A percentile compares a stretch with the other conserved stretches of the same genome.
These are phyloP conservation scores for Misgurnus anguillicaudatus DNA, from an alignment of 2,113 vertebrate genomes.

Conservation along the genomic window DNA sequence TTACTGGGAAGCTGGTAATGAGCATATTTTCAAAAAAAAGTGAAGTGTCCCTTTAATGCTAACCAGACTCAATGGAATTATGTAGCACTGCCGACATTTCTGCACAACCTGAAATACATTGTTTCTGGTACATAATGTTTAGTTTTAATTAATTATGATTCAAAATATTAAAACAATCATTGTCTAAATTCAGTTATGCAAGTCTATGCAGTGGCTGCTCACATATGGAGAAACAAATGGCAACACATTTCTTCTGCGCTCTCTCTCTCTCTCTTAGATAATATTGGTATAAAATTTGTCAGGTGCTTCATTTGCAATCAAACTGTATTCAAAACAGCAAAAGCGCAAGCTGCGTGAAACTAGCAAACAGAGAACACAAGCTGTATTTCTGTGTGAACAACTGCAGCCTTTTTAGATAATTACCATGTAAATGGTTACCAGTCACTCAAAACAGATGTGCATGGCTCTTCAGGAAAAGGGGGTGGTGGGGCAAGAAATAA, in stretches of 20 bases:
- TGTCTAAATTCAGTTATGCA: neutral
- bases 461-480: neutral
- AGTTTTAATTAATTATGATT: too few species aligned
- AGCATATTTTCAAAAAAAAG: too few species aligned
- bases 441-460: constrained; percentile 41
- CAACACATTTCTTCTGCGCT: neutral
- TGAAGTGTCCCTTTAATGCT: too few species aligned
- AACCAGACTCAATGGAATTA: too few species aligned
- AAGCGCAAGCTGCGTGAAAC: neutral
- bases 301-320: neutral
- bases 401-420: constrained; percentile 20
- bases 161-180: neutral
- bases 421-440: constrained; percentile 30
- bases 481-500: neutral
- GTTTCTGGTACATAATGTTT: too few species aligned
- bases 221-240: neutral
- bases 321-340: neutral
- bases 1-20: too few species aligned
- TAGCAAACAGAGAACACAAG: neutral
- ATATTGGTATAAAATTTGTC: neutral
- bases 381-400: constrained; percentile 21
- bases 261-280: neutral
- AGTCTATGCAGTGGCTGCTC: neutral
- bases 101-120: too few species aligned
- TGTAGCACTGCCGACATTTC: too few species aligned